phyloP scores from a whole-genome alignment of 2,113 vertebrate genomes.

The Nannospalax galili region DNA sequence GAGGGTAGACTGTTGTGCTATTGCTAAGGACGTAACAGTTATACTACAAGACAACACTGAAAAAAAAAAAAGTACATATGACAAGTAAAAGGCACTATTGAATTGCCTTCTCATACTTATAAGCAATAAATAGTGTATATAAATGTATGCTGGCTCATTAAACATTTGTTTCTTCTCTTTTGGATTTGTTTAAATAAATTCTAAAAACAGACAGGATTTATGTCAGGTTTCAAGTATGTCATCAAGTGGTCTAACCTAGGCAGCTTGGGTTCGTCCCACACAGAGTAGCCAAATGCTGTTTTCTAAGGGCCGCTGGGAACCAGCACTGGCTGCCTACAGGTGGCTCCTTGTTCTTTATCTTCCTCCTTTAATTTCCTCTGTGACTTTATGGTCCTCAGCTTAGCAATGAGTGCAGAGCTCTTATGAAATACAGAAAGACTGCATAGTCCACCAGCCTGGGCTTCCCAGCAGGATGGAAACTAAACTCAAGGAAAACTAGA shows the following conservation, averaged over 20 bases:
- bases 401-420: not conserved
- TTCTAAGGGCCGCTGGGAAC: not conserved
- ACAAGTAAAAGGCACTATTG: not conserved
- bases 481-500: not conserved
- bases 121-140: not conserved
- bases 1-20: not conserved
- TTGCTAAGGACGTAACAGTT: conserved; percentile 4
- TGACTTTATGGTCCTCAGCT: not conserved
- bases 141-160: not conserved
- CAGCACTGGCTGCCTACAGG: not conserved
- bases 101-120: not conserved
- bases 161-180: not conserved
- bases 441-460: not conserved
- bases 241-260: not conserved
- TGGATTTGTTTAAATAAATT: not conserved
- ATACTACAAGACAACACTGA: not conserved
- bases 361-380: not conserved
- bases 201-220: not conserved
- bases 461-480: not conserved
- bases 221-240: not conserved
- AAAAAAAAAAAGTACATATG: not conserved
- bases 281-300: not conserved
- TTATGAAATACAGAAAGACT: not conserved
- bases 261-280: not conserved
- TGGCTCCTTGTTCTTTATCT: not conserved